Evolutionary conservation across 2,888 invertebrate genomes (phyloP), one percentile per base, ranked within the genome.

Genomic region (Phasia obesa): DNA sequence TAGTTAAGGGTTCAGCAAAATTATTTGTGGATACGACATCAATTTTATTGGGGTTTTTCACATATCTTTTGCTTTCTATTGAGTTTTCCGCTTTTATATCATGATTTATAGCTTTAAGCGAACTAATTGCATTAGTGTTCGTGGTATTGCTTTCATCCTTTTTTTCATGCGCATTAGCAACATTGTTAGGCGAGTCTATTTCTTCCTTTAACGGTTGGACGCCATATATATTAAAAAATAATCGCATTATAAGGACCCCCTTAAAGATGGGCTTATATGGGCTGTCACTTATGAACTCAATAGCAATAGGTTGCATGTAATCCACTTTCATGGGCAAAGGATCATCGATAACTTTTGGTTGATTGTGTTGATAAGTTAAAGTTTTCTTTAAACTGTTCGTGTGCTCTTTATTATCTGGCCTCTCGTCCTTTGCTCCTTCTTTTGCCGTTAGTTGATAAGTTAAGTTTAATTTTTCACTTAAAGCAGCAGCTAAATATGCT

Each of bases 311-410:
- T 19, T 42, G 25, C 0, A 62, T 7, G 19, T 60, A 57, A 17
- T 79, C 57, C 25, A 79, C 71, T n/a, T 38, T 73, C 51, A 31
- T n/a, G 19, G 83, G 71, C 44, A 73, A 44, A 4, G 83, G 83
- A 69, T 83, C 79, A 21, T 79, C 67, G 11, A 83, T 69, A 17
- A 23, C 83, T 7, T 25, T 31, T 0, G 83, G 83, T 7, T 71
- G n/a, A 23, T 70, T 75, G 17, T 71, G 44, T 67, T 19, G 21
- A 67, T 79, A 83, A 6, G 6, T 17, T 2, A 27, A 2, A 1
- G 25, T 59, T 11, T 2, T 9, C 1, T 49, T 49, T 2, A 11
- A 1, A 7, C 19, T 1, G 15, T 6, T 59, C 1, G n/a, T 2
- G 2, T 17, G 25, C 2, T 49, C 35, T 35, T 35, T 35, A 35